Evolutionary conservation across 1,140 invertebrate species (phyloP), one percentile per base, ranked within the genome.

Genomic region (Calliphora vicina): DNA sequence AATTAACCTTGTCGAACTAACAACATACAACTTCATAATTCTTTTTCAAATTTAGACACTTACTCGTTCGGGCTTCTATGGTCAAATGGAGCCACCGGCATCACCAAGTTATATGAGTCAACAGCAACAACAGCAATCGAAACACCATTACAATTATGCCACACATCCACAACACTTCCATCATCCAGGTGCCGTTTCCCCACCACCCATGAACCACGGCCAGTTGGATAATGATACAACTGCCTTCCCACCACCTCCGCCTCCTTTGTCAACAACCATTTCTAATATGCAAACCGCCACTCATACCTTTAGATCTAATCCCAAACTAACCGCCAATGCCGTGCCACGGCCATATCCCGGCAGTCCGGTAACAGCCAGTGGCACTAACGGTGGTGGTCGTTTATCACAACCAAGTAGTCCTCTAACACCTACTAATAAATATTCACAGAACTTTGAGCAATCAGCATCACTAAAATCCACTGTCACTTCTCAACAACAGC

Each of bases 321-420:
- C 89, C 57, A 90, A 90, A 87, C 84, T 91, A 88, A 91, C 90
- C 85, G 89, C 89, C 83, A 91, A 91, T 85, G 88, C 90, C 35
- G 86, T 90, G 83, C 90, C 90, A 84, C 87, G 89, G 6, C 90
- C 90, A 42, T 91, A 91, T 78, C 89, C 87, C 6, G 89, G 89
- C 57, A 90, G 88, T 84, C 87, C 88, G 23, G 86, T 81, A 3
- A 84, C 81, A n/a, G 29, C 17, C 15, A 61, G 71, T 43, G 50
- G 73, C 82, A 84, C 42, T 78, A 83, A 87, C 80, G 85, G 86
- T 83, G 86, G 84, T 50, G 83, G 82, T 76, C 27, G 61, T 45
- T 76, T 82, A 20, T 61, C 83, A 45, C 80, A 71, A 57, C 42
- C 83, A 45, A 29, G 74, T 5, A 82, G 50, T 82, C 61, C 83